Base-by-base conservation (phyloP, 2,113 vertebrate genomes). In the Scalopus aquaticus region DNA sequence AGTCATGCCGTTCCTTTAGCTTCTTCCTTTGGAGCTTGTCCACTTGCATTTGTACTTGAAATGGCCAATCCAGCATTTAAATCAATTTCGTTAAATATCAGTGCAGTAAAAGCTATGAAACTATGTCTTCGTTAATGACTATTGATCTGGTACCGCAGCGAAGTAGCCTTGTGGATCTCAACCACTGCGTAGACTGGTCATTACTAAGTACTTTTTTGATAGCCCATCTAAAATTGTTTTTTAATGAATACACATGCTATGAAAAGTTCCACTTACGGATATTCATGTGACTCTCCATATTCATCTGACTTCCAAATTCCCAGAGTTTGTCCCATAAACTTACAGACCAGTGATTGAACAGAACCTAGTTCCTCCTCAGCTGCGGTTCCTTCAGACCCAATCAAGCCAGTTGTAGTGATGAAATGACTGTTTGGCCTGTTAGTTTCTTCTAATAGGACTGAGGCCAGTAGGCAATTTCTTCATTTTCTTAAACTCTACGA, bases 211-310 rank as follows among this genome's bases (percentile, higher is more conserved):
- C 22, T 89, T 92, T 84, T 49, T 54, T 19, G 20, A 49, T 51
- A 85, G 22, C 35, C 9, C 6, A 65, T 62, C 20, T 74, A 78
- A 78, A 78, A 85, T 67, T 82, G 26, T 72, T 73, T 88, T 28
- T 30, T 62, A 28, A 9, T 89, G 86, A 91, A 72, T 74, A 94
- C 84, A 51, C 30, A 69, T 1, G 62, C 46, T 69, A 46, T 60
- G 70, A 46, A 87, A 95, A 94, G 49, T 54, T 87, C 62, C 22
- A 74, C 17, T 88, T 84, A 78, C 70, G 88, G 91, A 56, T 91
- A 95, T 58, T 87, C 30, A 54, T 9, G 49, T 44, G 26, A 56
- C 8, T 46, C 74, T 56, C 54, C 12, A 74, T 49, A 60, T 46
- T 58, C 15, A 46, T 62, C 64, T 70, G 12, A 32, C 49, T 84